Conservation (phyloP, 2,113 vertebrate genomes). For the Astatotilapia flaviijosephi region DNA sequence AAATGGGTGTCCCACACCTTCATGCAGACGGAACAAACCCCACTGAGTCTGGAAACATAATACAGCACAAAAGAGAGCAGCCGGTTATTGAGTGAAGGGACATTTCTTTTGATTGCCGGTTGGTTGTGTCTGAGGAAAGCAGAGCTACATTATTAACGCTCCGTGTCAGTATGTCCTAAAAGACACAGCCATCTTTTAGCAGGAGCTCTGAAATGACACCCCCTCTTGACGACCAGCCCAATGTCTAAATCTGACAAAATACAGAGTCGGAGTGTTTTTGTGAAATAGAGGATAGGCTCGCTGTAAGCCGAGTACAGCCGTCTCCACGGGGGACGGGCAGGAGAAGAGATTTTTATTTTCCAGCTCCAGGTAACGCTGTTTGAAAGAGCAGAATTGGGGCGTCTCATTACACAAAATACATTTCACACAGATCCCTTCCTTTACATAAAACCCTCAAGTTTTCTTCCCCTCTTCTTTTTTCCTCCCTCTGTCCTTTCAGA, state of each 20-base stretch:
- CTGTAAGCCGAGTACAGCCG: neutral
- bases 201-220: conserved; percentile 45
- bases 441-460: conserved; percentile 26
- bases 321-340: neutral
- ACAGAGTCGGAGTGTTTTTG: conserved; percentile 2
- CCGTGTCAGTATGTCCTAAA: conserved; percentile 28
- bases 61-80: neutral
- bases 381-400: conserved; percentile 44
- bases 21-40: neutral
- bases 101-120: conserved; percentile 37
- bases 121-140: conserved; percentile 24
- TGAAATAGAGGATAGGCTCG: conserved; percentile 19
- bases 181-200: conserved; percentile 44
- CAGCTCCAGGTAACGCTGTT: conserved; percentile 46
- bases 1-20: conserved; percentile 10
- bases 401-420: conserved; percentile 53
- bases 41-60: neutral
- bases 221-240: conserved; percentile 4
- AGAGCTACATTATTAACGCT: conserved; percentile 34
- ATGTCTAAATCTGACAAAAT: conserved; percentile 35
- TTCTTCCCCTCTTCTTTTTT: neutral
- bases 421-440: conserved; percentile 36
- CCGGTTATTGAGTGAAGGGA: conserved; percentile 1
- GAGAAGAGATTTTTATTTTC: conserved; percentile 38
- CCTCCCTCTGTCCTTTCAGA: neutral